Conservation (phyloP, 2,888 invertebrate genomes). For the Amblyjoppa fuscipennis region DNA sequence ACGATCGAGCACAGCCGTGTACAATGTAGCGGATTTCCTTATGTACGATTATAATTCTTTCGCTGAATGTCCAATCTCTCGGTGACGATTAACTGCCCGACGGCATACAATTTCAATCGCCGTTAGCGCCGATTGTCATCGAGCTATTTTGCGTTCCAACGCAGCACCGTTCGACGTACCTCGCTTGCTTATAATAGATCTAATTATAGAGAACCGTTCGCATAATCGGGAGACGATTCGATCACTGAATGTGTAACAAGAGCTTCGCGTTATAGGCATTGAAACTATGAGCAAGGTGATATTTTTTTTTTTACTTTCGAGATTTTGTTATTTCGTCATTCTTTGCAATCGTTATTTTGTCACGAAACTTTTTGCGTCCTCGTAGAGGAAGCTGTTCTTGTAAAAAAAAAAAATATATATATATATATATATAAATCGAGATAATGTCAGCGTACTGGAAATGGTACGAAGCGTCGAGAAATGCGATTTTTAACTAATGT, state of each 20-base stretch:
- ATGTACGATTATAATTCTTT: not conserved
- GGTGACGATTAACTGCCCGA: not conserved
- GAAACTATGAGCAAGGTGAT: not conserved
- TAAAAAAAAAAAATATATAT: not conserved
- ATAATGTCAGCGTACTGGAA: not conserved
- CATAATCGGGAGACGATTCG: not conserved
- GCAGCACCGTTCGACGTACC: not conserved
- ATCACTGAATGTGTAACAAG: not conserved
- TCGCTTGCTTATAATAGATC: not conserved
- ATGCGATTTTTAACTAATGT: too few relatives aligned
- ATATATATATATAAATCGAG: too few relatives aligned
- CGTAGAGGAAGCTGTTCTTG: not conserved
- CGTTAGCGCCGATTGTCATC: not conserved
- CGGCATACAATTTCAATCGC: not conserved
- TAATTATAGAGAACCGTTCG: conserved; percentile 9
- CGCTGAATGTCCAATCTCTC: not conserved
- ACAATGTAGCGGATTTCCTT: not conserved
- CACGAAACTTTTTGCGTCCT: not conserved
- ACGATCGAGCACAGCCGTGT: not conserved
- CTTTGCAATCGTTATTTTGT: not conserved
- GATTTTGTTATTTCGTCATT: not conserved
- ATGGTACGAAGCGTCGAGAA: too few relatives aligned
- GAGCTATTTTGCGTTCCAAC: not conserved
- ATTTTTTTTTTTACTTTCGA: conserved; percentile 8
- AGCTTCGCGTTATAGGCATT: conserved; percentile 9